Evolutionary conservation across 2,888 invertebrate species (phyloP), one percentile per base, ranked within the genome.

Genomic region (Apodemia mormo): DNA sequence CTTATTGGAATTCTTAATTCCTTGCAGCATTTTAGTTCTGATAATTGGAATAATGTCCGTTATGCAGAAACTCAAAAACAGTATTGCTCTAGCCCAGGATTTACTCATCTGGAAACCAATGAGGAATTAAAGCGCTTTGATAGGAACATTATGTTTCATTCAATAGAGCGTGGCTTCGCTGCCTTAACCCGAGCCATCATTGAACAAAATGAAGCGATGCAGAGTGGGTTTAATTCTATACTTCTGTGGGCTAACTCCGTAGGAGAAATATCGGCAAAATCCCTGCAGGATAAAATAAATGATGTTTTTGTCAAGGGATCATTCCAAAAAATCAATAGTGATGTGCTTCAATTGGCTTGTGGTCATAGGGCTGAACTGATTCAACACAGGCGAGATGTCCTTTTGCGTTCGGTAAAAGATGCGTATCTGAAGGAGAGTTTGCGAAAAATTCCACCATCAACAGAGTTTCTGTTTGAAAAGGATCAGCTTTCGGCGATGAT

Each of bases 161-260:
- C 33, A 68, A 72, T 72, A 66, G 74, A 74, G 69, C 73, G 73
- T 65, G 75, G 72, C 54, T 74, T 73, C 65, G 74, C 76, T 10
- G 73, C 74, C 1, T 68, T 74, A 58, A 72, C 75, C 0, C 73
- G 74, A 67, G 76, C 73, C 0, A 54, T 75, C 58, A 66, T 76
- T n/a, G 71, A 71, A 58, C 73, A 74, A 58, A 75, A 74, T 49
- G 71, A 74, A 40, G 37, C n/a, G 12, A 65, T 71, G 5, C 72
- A 74, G 67, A 9, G 14, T 6, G 61, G 70, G 30, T 70, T 75
- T 37, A 71, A 68, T 40, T 67, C 3, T 9, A 6, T 73, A 10
- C 65, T 74, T 10, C 68, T 70, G 54, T 74, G 73, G 73, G 64
- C 56, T 45, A 30, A 30, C 30, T 22, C 37, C 6, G 52, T 66